phyloP scores from a whole-genome alignment of 2,113 vertebrate genomes.

The Bucco capensis region DNA sequence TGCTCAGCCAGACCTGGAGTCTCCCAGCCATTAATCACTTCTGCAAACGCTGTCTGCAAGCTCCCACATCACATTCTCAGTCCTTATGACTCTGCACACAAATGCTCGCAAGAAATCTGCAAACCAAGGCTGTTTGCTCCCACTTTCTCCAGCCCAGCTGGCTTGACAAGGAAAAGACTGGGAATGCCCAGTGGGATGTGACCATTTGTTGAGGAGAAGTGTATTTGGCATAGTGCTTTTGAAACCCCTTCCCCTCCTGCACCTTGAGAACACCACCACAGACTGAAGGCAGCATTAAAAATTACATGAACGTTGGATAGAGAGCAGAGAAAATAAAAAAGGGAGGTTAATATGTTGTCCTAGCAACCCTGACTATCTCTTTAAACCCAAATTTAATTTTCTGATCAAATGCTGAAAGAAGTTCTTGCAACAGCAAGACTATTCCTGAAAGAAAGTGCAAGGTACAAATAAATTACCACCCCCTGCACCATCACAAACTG shows the following conservation, averaged over 20 bases:
- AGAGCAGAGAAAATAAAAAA: constrained; percentile 4
- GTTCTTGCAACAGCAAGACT: constrained; percentile 38
- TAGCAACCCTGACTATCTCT: constrained; percentile 57
- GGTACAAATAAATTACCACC: constrained; percentile 40
- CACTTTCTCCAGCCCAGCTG: background rate
- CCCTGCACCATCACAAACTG: background rate
- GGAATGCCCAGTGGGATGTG: background rate
- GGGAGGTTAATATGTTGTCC: constrained; percentile 52
- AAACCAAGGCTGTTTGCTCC: background rate
- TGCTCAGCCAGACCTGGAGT: background rate
- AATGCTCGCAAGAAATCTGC: background rate
- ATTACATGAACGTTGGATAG: background rate
- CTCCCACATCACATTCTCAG: background rate
- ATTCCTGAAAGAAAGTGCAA: constrained; percentile 32
- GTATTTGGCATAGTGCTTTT: background rate
- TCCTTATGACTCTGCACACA: background rate
- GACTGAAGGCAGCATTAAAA: background rate
- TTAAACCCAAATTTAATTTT: constrained; percentile 65
- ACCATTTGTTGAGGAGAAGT: background rate
- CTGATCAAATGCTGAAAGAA: constrained; percentile 53
- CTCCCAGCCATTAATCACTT: background rate
- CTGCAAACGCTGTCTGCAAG: background rate
- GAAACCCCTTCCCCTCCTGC: background rate
- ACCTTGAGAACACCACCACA: background rate
- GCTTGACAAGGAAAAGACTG: background rate